Conservation (phyloP, 2,113 vertebrate genomes). For the Copsychus sechellarum region DNA sequence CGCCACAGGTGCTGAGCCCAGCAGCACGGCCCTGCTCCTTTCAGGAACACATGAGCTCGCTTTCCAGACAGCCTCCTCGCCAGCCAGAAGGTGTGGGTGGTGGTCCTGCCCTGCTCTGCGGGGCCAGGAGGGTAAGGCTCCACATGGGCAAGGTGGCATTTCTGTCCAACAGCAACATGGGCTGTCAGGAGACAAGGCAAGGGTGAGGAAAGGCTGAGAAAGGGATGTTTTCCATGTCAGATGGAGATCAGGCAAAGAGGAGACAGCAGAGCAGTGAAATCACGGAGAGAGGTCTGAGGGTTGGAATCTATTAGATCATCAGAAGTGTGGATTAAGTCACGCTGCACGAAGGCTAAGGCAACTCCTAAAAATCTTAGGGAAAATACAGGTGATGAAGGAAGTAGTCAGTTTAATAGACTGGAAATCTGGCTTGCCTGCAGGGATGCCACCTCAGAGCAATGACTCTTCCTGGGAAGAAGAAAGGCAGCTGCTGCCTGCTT, state of each 20-base stretch:
- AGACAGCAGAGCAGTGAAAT: neutral
- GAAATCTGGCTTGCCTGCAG: neutral
- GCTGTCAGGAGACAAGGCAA: neutral
- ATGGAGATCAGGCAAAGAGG: neutral
- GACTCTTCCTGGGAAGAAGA: neutral
- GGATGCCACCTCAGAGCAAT: neutral
- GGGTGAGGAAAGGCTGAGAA: neutral
- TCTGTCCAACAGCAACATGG: accelerated
- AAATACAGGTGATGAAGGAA: neutral
- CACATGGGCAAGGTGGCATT: neutral
- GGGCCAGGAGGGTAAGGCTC: neutral
- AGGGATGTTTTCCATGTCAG: neutral
- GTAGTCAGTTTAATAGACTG: neutral
- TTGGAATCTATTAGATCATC: neutral
- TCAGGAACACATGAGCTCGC: slow-evolving; percentile 61
- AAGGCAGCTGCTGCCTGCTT: neutral
- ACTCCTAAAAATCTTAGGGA: neutral
- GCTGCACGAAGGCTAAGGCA: neutral
- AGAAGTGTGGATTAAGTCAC: neutral
- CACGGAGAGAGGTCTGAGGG: neutral
- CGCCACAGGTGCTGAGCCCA: slow-evolving; percentile 63
- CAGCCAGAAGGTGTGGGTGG: neutral
- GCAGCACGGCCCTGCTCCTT: slow-evolving; percentile 23
- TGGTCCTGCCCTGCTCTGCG: neutral
- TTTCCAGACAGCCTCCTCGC: neutral